These are phyloP conservation scores for Atherinomorus stipes DNA, from an alignment of 2,113 vertebrate genomes.

Conservation along the genomic window DNA sequence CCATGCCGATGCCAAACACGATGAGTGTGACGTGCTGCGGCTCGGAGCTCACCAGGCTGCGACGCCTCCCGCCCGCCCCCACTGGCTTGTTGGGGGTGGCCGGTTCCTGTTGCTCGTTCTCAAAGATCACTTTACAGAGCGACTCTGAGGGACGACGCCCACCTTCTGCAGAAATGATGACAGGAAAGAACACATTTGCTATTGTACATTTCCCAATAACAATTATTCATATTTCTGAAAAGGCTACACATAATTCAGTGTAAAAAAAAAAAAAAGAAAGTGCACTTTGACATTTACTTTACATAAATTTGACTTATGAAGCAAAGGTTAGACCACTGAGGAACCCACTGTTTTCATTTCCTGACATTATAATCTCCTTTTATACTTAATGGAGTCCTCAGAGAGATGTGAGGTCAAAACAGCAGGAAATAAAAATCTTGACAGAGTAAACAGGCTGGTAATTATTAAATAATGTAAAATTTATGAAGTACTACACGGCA, in stretches of 20 bases:
- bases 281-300: neutral
- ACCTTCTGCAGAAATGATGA: conserved; percentile 68
- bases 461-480: neutral
- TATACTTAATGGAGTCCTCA: conserved; percentile 4
- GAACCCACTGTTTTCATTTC: neutral
- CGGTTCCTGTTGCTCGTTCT: conserved; percentile 92
- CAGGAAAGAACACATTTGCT: neutral
- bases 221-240: too few species aligned
- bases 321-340: neutral
- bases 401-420: neutral
- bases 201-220: too few species aligned
- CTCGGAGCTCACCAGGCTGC: conserved; percentile 91
- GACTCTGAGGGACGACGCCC: conserved; percentile 87
- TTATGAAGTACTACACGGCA: neutral
- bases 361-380: neutral
- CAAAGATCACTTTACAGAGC: conserved; percentile 90
- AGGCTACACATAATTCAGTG: too few species aligned
- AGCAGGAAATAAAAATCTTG: neutral
- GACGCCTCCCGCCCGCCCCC: conserved; percentile 79
- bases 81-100: conserved; percentile 82
- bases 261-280: too few species aligned
- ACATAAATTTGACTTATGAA: neutral
- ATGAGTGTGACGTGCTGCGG: conserved; percentile 96
- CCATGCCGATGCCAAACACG: conserved; percentile 97
- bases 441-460: neutral